A percentile compares a stretch with the other conserved stretches of the same genome.
phyloP scores from a whole-genome alignment of 2,888 invertebrate species.

The Calameuta pallipes region DNA sequence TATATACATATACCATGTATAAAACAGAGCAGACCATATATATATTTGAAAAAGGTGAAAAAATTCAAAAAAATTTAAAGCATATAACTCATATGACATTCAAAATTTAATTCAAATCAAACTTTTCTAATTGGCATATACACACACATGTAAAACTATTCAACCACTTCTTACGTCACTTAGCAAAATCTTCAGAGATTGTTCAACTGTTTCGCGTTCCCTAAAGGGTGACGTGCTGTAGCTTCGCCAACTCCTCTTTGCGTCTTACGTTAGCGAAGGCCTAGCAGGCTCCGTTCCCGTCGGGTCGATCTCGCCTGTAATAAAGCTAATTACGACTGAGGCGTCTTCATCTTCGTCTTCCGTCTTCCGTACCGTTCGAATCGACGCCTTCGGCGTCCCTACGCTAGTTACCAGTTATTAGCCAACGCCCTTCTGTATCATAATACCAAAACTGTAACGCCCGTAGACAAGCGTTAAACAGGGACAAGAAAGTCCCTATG shows the following conservation, averaged over 20 bases:
- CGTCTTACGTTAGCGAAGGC: background rate
- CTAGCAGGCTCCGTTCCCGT: background rate
- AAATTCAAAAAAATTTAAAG: background rate
- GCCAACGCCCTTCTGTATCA: background rate
- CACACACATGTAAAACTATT: background rate
- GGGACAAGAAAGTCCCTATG: background rate
- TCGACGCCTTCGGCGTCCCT: background rate
- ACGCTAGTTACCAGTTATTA: background rate
- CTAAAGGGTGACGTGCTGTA: background rate
- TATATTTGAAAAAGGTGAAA: too few relatives aligned
- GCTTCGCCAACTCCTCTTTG: background rate
- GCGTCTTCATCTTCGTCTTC: background rate
- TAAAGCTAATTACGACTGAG: conserved; percentile 2
- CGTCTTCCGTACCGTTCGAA: background rate
- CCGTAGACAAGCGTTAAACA: background rate
- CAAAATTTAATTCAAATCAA: background rate
- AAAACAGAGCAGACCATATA: too few relatives aligned
- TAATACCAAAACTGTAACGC: background rate
- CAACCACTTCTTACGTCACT: background rate
- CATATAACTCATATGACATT: background rate
- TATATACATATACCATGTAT: too few relatives aligned
- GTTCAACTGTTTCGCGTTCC: background rate
- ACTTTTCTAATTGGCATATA: background rate
- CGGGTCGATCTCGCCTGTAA: conserved; percentile 1
- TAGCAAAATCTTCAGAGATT: background rate